Evolutionary conservation across 2,113 vertebrate genomes (phyloP), one percentile per base, ranked within the genome.

Genomic region (Hippocampus mohnikei): DNA sequence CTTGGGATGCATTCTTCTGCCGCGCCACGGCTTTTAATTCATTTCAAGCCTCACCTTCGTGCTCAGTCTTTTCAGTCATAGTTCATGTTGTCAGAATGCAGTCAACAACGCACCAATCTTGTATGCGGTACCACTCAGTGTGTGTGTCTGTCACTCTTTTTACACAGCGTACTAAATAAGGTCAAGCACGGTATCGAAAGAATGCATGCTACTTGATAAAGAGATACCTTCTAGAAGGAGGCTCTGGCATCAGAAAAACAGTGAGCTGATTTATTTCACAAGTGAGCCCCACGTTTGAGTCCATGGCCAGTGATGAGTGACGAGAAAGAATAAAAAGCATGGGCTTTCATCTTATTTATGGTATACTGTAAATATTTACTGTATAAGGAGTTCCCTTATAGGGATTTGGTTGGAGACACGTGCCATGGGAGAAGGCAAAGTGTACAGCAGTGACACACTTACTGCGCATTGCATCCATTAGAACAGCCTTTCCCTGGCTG

Each of bases 311-410:
- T 15, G 41, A 63, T 63, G 37, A 63, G 11, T 42, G 61, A 63
- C 5, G 25, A 33, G 58, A 60, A 2, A 8, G 29, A 61, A 33
- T 37, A 37, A 61, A 61, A 20, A 62, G 9, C 84, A 86, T 87
- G 88, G 86, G 82, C 72, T 82, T 87, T 88, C 75, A 87, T 87
- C 71, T 79, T 82, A 64, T 64, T 64, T 64, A 48, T 46, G 16
- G 63, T 3, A 65, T 46, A 37, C n/a, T 66, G 68, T 63, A 83
- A 46, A 56, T 56, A 81, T 71, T 75, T 66, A 73, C 72, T 81
- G 81, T 55, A 80, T 81, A 74, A 79, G 74, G 81, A 70, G 76
- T 69, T 63, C 60, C 18, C 75, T 72, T 82, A 63, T 53, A 40
- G 83, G 75, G 79, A 81, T 79, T 25, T 18, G 68, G 67, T 62